These are phyloP conservation scores for Atta cephalotes DNA, from an alignment of 1,140 invertebrate species.

Conservation along the genomic window DNA sequence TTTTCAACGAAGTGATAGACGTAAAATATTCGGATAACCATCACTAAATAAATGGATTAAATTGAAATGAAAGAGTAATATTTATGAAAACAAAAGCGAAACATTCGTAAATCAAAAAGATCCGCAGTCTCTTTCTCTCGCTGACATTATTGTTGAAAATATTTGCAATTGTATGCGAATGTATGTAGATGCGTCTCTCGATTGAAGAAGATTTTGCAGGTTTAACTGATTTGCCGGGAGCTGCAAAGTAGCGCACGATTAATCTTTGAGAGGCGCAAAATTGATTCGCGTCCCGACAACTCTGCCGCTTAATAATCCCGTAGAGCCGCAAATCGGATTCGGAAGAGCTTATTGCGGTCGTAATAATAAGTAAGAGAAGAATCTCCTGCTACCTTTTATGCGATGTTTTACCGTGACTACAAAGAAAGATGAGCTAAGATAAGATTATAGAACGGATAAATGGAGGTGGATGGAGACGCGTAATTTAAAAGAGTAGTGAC, in stretches of 20 bases:
- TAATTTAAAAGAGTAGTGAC: constrained; percentile 37
- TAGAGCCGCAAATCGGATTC: constrained; percentile 48
- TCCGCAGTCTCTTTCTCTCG: not conserved
- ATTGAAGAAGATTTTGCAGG: not conserved
- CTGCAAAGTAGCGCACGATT: not conserved
- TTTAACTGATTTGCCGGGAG: constrained; percentile 36
- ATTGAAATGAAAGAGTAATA: not conserved
- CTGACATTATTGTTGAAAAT: not conserved
- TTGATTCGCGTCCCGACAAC: constrained; percentile 35
- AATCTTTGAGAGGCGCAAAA: constrained; percentile 39
- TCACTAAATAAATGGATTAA: constrained; percentile 11
- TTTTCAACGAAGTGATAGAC: not conserved
- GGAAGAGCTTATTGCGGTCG: constrained; percentile 33
- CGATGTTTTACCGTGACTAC: constrained; percentile 6
- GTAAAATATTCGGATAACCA: not conserved
- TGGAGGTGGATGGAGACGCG: constrained; percentile 10
- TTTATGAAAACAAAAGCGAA: not conserved
- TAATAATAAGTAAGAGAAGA: constrained; percentile 42
- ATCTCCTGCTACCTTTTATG: constrained; percentile 19
- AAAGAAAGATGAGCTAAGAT: constrained; percentile 21
- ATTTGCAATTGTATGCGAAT: not conserved
- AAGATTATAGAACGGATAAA: constrained; percentile 54
- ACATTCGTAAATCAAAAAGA: not conserved
- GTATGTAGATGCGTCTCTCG: not conserved
- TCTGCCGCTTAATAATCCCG: constrained; percentile 28